These are phyloP conservation scores for Lepidurus couesii DNA, from an alignment of 1,140 invertebrate species.

Conservation along the genomic window DNA sequence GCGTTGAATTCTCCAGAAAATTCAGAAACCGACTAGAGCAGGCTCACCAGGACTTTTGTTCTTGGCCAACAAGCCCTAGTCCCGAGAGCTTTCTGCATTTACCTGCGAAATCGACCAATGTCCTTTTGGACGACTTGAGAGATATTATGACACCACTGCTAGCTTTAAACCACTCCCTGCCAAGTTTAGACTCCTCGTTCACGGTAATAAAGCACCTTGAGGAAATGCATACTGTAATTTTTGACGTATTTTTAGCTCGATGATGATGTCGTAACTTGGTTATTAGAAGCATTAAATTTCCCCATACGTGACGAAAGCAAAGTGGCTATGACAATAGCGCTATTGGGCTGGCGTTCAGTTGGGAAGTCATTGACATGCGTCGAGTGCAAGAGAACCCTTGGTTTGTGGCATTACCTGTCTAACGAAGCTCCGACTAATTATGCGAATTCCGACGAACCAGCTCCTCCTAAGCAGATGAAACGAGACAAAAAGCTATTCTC, in stretches of 20 bases:
- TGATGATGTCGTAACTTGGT: slow-evolving; percentile 6
- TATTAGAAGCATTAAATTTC: not conserved
- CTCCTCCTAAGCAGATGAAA: not conserved
- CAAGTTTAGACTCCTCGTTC: not conserved
- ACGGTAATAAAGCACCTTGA: not conserved
- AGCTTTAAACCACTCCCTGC: not conserved
- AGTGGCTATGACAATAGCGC: not conserved
- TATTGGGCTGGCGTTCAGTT: not conserved
- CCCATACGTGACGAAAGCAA: not conserved
- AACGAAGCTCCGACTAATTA: not conserved
- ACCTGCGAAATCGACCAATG: not conserved
- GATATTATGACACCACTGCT: not conserved
- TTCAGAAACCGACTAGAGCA: not conserved
- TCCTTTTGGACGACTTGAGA: not conserved
- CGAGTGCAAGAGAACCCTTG: slow-evolving; percentile 4
- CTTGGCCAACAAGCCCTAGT: slow-evolving; percentile 15
- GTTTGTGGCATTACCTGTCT: not conserved
- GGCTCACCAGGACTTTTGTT: slow-evolving; percentile 25
- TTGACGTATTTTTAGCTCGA: not conserved
- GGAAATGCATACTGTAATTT: not conserved
- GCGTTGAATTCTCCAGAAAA: not conserved
- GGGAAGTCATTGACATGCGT: not conserved
- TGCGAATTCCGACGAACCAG: not conserved
- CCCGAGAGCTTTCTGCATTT: slow-evolving; percentile 14
- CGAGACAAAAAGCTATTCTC: not conserved